These are phyloP conservation scores for Tenthredo amoena DNA, from an alignment of 2,888 invertebrate genomes.

Conservation along the genomic window DNA sequence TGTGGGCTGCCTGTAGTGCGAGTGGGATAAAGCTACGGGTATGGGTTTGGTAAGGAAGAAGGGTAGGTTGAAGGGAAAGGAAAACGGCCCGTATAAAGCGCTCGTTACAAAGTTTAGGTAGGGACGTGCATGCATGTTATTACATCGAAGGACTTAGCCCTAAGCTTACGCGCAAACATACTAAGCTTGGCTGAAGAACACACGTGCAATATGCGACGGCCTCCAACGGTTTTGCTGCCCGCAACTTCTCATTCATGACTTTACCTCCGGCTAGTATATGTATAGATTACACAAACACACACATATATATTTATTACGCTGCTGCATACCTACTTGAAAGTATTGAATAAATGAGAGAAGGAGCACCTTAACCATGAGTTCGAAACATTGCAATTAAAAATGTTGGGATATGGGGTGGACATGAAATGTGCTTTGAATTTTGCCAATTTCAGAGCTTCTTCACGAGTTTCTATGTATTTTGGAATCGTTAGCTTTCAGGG, in stretches of 20 bases:
- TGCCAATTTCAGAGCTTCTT: background rate
- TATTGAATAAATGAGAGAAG: background rate
- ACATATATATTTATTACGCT: background rate
- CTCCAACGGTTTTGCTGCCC: conserved; percentile 18
- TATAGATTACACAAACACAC: background rate
- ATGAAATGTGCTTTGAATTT: background rate
- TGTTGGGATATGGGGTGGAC: background rate
- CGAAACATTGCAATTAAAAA: background rate
- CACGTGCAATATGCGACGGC: conserved; percentile 57
- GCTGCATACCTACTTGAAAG: background rate
- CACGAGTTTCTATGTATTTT: background rate
- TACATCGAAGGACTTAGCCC: conserved; percentile 67
- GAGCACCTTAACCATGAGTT: background rate
- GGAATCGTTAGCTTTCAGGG: background rate
- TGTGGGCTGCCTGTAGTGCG: conserved; percentile 17
- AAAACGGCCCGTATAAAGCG: conserved; percentile 57
- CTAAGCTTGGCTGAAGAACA: conserved; percentile 56
- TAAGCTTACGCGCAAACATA: conserved; percentile 66
- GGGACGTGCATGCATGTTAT: conserved; percentile 69
- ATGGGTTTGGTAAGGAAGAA: conserved; percentile 39
- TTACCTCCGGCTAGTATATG: background rate
- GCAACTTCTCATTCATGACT: conserved; percentile 30
- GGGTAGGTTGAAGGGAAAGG: conserved; percentile 18
- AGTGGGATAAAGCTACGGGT: conserved; percentile 53
- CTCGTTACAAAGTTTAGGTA: conserved; percentile 68